Evolutionary conservation across 1,140 invertebrate genomes (phyloP), one percentile per base, ranked within the genome.

Genomic region (Eurosta solidaginis): DNA sequence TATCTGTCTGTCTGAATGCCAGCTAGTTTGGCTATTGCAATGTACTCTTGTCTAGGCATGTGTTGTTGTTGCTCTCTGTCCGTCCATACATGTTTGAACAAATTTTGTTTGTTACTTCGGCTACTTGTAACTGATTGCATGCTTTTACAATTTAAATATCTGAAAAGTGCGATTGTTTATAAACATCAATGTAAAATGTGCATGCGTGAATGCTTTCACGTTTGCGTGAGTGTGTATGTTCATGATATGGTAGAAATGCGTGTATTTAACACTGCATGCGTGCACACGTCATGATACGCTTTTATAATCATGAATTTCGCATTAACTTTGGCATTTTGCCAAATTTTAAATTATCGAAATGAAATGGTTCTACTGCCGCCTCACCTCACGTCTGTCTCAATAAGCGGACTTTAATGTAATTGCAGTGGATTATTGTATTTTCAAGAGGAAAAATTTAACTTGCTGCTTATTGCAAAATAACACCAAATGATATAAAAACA

Each of bases 321-420:
- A 77, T 77, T 77, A 77, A 77, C 52, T 77, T 77, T 77, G 76
- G 76, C 76, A 77, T 77, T 77, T 77, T 77, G 59, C 76, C 76
- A 77, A 77, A 77, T 77, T 54, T 50, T 63, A 77, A 77, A 77
- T 77, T 77, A 59, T 77, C 76, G 36, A 40, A 76, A 76, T 76
- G 44, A 76, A 76, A 47, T 50, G 47, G 33, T 76, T 52, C 27
- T 68, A n/a, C 33, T 68, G 29, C 74, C 29, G 45, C 29, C 50
- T 25, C 50, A 20, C 14, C 50, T 54, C 7, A 20, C 50, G 4
- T 20, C 50, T 12, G 6, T 20, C 50, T 10, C 22, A n/a, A 54
- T 25, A 54, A n/a, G 29, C 29, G 22, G 22, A 54, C n/a, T n/a
- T 54, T 54, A 54, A 54, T 54, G 22, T 54, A 54, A 25, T 54